Evolutionary conservation across 1,140 invertebrate species (phyloP).

Genomic region (Drepana arcuata): DNA sequence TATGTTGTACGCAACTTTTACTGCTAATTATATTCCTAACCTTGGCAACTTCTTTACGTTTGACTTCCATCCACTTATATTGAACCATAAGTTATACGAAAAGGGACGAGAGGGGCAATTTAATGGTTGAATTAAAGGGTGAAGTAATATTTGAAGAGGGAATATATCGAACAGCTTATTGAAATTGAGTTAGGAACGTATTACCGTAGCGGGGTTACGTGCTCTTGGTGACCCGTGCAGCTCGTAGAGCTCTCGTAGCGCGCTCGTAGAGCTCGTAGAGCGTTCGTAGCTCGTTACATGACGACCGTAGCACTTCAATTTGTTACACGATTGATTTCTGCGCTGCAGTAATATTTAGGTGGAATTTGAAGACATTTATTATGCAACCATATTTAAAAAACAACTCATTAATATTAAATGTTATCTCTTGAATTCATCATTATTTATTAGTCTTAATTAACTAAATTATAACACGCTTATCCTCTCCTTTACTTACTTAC

Average conservation of each 20-base stretch:
- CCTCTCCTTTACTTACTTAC: neutral
- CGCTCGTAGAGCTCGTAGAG: slow-evolving; percentile 15
- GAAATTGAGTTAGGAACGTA: slow-evolving; percentile 31
- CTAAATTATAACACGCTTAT: neutral
- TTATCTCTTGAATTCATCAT: no score
- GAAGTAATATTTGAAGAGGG: no score
- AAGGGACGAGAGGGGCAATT: no score
- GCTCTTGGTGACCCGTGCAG: slow-evolving; percentile 19
- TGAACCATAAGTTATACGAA: no score
- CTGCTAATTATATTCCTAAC: no score
- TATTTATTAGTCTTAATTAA: neutral
- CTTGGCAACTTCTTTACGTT: no score
- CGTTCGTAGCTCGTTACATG: slow-evolving; percentile 23
- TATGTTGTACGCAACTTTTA: no score
- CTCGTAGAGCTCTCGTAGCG: slow-evolving; percentile 21
- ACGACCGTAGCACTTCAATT: slow-evolving; percentile 25
- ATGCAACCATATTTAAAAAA: no score
- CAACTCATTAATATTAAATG: no score
- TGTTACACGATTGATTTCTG: slow-evolving; percentile 22
- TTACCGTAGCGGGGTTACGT: slow-evolving; percentile 12
- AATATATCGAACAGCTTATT: slow-evolving; percentile 39
- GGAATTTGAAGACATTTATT: no score
- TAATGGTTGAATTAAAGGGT: no score
- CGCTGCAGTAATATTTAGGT: slow-evolving; percentile 3
- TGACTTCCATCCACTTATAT: no score